Conservation (phyloP, 2,113 vertebrate species). For the Gyps fulvus region DNA sequence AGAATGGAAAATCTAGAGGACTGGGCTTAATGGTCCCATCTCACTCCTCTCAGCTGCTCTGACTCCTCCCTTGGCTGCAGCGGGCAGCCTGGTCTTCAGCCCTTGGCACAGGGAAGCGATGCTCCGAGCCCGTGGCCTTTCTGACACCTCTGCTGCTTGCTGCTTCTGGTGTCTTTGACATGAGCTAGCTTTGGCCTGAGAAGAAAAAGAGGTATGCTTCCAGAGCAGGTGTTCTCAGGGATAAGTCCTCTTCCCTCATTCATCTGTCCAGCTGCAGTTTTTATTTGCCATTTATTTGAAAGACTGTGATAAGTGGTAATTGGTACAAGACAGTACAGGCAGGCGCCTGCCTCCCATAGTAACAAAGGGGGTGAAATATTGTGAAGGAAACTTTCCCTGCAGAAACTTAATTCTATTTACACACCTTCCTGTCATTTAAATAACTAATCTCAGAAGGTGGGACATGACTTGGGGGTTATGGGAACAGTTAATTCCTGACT, state of each 20-base stretch:
- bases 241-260: not conserved
- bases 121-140: not conserved
- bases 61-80: not conserved
- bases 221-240: not conserved
- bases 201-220: not conserved
- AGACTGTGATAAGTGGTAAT: not conserved
- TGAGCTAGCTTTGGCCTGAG: not conserved
- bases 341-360: not conserved
- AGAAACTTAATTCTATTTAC: slow-evolving; percentile 19
- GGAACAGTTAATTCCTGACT: not conserved
- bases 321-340: not conserved
- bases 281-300: not conserved
- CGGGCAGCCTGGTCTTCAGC: not conserved
- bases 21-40: not conserved
- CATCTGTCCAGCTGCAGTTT: not conserved
- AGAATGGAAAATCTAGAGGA: not conserved
- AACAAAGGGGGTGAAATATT: not conserved
- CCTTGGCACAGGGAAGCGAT: not conserved
- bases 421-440: not conserved
- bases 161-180: not conserved
- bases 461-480: not conserved
- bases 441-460: not conserved
- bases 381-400: not conserved
- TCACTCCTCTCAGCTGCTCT: not conserved
- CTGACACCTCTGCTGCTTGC: not conserved